Base-by-base conservation (phyloP, 2,888 invertebrate species). In the Mesorhabditis belari region DNA sequence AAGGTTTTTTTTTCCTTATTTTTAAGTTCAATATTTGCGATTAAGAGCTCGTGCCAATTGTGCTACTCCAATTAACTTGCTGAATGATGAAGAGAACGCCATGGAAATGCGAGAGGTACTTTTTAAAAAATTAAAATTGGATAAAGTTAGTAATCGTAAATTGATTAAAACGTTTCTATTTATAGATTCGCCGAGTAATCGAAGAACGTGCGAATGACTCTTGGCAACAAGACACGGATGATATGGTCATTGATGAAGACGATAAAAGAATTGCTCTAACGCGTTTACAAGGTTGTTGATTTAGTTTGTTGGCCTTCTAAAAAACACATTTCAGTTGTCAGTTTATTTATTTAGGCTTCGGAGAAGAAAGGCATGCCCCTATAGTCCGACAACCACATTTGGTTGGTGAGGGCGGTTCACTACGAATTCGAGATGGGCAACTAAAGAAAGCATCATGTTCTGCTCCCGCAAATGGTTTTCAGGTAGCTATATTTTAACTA, bases 301-400 rank as follows among this genome's bases (percentile, higher is more conserved):
- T n/a, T n/a, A n/a, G n/a, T n/a, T n/a, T n/a, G n/a, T n/a, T n/a
- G n/a, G n/a, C n/a, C n/a, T n/a, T n/a, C n/a, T n/a, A n/a, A n/a
- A n/a, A n/a, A n/a, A n/a, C n/a, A n/a, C n/a, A n/a, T n/a, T n/a
- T n/a, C n/a, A n/a, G n/a, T n/a, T n/a, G n/a, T n/a, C n/a, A n/a
- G 12, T n/a, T n/a, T 1, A 12, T n/a, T 52, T 56, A 57, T 60
- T 54, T 54, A 65, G 65, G 60, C 5, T 50, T 64, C 12, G 66
- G 55, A 21, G 62, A 62, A 2, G 62, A 62, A 0, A 56, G 58
- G 24, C 58, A 58, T 0, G 71, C 62, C 9, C 71, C 71, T 2
- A 63, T 71, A 3, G 65, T 71, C 25, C 61, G 71, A 27, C 24
- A 69, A 1, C 69, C 71, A 3, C 67, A 67, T 3, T 51, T 69